Evolutionary conservation across 2,113 vertebrate genomes (phyloP).

Genomic region (Ia io): DNA sequence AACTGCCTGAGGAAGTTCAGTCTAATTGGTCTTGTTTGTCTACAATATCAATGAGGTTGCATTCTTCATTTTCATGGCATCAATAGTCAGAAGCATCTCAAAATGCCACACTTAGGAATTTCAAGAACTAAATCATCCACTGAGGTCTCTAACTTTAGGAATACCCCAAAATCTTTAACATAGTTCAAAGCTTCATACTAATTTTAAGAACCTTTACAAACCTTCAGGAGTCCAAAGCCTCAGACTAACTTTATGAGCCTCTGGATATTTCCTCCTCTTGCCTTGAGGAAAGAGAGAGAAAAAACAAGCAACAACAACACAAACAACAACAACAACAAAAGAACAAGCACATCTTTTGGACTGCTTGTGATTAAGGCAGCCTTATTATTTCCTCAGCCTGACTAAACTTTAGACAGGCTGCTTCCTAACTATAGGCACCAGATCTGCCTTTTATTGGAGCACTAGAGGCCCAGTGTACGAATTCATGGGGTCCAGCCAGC

Average conservation of each 20-base stretch:
- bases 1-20: background rate
- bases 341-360: background rate
- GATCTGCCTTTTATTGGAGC: background rate
- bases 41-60: background rate
- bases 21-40: background rate
- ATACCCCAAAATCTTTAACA: background rate
- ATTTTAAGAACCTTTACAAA: background rate
- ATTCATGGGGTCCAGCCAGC: too few species aligned
- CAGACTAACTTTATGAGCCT: background rate
- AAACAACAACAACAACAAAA: background rate
- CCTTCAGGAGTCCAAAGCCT: background rate
- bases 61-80: background rate
- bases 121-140: background rate
- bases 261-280: background rate
- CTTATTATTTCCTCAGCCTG: background rate
- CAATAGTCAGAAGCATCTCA: background rate
- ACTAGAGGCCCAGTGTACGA: too few species aligned
- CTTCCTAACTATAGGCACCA: background rate
- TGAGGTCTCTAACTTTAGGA: background rate
- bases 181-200: background rate
- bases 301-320: background rate
- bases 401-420: background rate
- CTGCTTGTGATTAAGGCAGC: background rate
- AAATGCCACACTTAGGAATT: background rate
- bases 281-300: background rate